Evolutionary conservation across 1,140 invertebrate species (phyloP).

Genomic region (Bactericera cockerelli): DNA sequence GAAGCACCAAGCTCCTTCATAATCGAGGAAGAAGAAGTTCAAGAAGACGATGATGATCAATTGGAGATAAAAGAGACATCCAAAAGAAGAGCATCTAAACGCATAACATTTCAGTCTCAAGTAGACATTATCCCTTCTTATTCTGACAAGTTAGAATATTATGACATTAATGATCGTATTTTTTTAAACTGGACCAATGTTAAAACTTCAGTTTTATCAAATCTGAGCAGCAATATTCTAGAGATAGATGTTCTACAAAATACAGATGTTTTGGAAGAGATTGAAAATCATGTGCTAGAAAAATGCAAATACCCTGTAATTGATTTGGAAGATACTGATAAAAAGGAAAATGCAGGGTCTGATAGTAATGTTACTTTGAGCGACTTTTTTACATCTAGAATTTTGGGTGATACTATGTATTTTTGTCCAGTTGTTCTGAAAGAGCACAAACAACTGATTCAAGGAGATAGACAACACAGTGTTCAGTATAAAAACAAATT

Average conservation of each 20-base stretch:
- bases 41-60: background rate
- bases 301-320: background rate
- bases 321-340: background rate
- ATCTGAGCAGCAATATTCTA: background rate
- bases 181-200: background rate
- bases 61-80: background rate
- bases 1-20: background rate
- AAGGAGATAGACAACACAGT: background rate
- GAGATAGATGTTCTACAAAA: background rate
- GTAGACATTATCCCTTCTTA: background rate
- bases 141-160: background rate
- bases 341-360: background rate
- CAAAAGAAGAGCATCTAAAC: background rate
- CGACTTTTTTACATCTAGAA: background rate
- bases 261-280: background rate
- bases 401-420: background rate
- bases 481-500: slow-evolving; percentile 2
- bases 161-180: background rate
- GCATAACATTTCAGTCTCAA: background rate
- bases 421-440: slow-evolving; percentile 1
- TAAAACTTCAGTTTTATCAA: background rate
- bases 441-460: background rate
- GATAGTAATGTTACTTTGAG: background rate
- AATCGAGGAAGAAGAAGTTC: background rate
- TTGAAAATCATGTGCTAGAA: background rate